Conservation (phyloP, 1,140 invertebrate genomes). For the Drosophila kohkoa region DNA sequence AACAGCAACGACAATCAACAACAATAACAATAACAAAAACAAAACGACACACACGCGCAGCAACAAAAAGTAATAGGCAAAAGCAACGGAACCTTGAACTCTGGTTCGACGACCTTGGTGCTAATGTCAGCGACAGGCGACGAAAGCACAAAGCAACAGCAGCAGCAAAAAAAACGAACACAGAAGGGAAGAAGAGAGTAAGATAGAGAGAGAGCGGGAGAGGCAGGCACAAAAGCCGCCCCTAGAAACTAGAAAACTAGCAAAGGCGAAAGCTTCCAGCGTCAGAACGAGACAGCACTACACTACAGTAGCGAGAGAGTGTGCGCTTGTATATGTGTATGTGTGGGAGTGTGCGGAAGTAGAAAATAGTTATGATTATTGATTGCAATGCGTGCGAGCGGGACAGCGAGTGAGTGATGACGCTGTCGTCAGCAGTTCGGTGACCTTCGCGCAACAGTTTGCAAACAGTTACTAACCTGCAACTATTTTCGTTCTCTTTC, state of each 20-base stretch:
- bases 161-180: conserved; percentile 30
- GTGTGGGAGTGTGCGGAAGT: conserved; percentile 64
- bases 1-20: conserved; percentile 11
- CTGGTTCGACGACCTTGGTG: conserved; percentile 89
- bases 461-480: background rate
- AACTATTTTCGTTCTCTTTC: background rate
- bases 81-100: conserved; percentile 77
- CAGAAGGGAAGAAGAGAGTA: background rate
- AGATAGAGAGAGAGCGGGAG: background rate
- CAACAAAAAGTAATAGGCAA: conserved; percentile 30
- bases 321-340: background rate
- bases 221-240: conserved; percentile 26
- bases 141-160: conserved; percentile 41
- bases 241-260: conserved; percentile 70
- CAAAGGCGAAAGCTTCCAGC: conserved; percentile 61
- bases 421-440: conserved; percentile 49
- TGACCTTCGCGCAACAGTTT: conserved; percentile 66
- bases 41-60: conserved; percentile 57
- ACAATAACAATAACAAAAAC: background rate
- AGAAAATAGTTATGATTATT: conserved; percentile 73
- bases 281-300: conserved; percentile 4
- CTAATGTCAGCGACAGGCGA: conserved; percentile 68
- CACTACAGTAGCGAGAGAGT: background rate
- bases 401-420: background rate
- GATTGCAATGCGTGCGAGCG: conserved; percentile 47